Evolutionary conservation across 2,888 invertebrate genomes (phyloP).

Genomic region (Cantharis lateralis): DNA sequence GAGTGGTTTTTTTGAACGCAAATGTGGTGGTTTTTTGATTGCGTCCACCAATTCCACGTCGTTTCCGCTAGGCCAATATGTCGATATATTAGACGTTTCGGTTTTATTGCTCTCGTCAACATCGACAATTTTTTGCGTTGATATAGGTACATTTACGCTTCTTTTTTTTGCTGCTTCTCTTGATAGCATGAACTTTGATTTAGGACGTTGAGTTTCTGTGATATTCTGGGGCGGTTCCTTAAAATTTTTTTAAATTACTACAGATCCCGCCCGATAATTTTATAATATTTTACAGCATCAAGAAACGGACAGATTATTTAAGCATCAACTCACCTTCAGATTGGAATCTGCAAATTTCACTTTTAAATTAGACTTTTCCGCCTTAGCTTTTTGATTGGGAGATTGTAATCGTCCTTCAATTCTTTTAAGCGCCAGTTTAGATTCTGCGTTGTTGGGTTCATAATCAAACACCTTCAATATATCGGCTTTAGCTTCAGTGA

Average conservation of each 20-base stretch:
- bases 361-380: not conserved
- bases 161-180: slow-evolving; percentile 38
- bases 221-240: not conserved
- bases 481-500: slow-evolving; percentile 73
- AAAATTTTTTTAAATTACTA: not conserved
- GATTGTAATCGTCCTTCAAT: slow-evolving; percentile 54
- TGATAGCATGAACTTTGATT: slow-evolving; percentile 47
- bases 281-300: too few species aligned
- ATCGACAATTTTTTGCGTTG: not conserved
- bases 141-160: not conserved
- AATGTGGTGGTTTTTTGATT: slow-evolving; percentile 66
- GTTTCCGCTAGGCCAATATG: slow-evolving; percentile 48
- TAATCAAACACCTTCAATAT: slow-evolving; percentile 70
- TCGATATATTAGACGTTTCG: slow-evolving; percentile 32
- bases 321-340: too few species aligned
- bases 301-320: too few species aligned
- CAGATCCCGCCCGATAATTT: too few species aligned
- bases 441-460: slow-evolving; percentile 80
- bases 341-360: not conserved
- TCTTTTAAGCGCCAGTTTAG: slow-evolving; percentile 63
- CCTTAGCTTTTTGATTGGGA: not conserved
- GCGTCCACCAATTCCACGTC: slow-evolving; percentile 55
- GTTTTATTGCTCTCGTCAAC: not conserved
- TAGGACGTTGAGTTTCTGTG: slow-evolving; percentile 29
- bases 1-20: slow-evolving; percentile 67